Evolutionary conservation across 2,113 vertebrate genomes (phyloP), one percentile per base, ranked within the genome.

Genomic region (Pelecanus crispus): DNA sequence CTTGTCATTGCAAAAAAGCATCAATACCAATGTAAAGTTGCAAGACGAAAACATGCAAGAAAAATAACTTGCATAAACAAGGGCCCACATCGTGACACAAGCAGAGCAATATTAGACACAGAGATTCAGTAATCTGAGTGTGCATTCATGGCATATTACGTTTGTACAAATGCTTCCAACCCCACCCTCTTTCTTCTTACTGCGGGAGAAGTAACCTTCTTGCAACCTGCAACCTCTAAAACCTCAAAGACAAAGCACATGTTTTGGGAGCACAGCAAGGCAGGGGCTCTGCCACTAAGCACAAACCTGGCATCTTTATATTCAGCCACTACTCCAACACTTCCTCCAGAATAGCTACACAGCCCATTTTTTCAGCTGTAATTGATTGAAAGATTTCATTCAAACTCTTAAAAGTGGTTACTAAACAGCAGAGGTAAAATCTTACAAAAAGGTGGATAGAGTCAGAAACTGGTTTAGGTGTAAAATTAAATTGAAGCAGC

Each of bases 81-180:
- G 44, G 7, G 72, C 42, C 16, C 44, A 17, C 50, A 38, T 3
- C 0, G 1, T 5, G 7, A 38, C 81, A 42, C 17, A 4, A 36
- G 32, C 53, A 45, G 61, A 74, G 66, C 66, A 44, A 61, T 21
- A 32, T 20, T 2, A 56, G 29, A 26, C 9, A 36, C 0, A 0
- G 34, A 40, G n/a, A 42, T 47, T 36, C 58, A 9, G 26, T 18
- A 31, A 32, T 10, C 44, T 4, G 4, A 81, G 56, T 3, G 34
- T 6, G 40, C 44, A 5, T 31, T 38, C 34, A 15, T 2, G 10
- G 63, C 14, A 2, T 15, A 13, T 55, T 10, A 38, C 0, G 0
- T 5, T 6, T 9, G 44, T 19, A 25, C 17, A 25, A 82, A 28
- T 2, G 10, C 52, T 93, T 45, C 59, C 52, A 42, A 52, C 17